Evolutionary conservation across 1,140 invertebrate genomes (phyloP).

Genomic region (Tenebrio molitor): DNA sequence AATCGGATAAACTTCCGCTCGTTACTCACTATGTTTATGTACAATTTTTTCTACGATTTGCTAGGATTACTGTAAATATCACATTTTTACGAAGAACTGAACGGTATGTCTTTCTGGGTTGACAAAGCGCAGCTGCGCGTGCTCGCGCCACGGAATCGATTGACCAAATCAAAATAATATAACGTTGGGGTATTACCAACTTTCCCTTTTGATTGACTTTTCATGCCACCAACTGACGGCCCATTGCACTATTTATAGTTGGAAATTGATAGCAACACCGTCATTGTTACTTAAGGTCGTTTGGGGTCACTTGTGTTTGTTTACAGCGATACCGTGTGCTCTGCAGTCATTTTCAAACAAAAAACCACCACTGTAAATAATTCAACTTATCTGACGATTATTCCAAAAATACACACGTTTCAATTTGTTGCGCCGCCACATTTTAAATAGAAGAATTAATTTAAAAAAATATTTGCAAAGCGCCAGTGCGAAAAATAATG

Average conservation of each 20-base stretch:
- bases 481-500: too few relatives aligned
- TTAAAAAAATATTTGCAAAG: too few relatives aligned
- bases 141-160: constrained; percentile 21
- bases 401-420: neutral
- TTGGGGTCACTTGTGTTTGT: constrained; percentile 10
- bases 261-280: neutral
- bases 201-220: constrained; percentile 25
- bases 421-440: too few relatives aligned
- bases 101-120: constrained; percentile 8
- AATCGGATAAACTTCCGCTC: neutral
- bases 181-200: constrained; percentile 3
- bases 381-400: neutral
- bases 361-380: neutral
- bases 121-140: constrained; percentile 36
- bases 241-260: neutral
- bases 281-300: constrained; percentile 6
- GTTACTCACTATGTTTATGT: constrained; percentile 13
- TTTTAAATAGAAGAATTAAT: too few relatives aligned
- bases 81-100: constrained; percentile 43
- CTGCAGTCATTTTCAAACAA: neutral
- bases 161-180: neutral
- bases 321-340: neutral
- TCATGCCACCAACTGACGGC: neutral
- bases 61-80: constrained; percentile 45
- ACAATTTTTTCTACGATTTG: constrained; percentile 1